Evolutionary conservation across 2,113 vertebrate genomes (phyloP).

Genomic region (Bubo blakistoni): DNA sequence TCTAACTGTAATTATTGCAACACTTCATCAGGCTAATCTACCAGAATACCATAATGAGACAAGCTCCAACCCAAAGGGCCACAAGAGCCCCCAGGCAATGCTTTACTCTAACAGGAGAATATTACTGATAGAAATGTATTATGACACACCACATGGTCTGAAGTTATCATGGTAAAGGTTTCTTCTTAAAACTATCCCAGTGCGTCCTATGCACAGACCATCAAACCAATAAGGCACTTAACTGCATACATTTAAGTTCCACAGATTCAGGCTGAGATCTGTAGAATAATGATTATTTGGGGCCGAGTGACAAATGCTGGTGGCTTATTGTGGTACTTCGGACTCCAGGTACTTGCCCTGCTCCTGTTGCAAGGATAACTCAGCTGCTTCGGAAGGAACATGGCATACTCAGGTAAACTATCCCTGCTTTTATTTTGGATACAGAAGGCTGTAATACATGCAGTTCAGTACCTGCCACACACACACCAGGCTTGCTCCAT

Average conservation of each 20-base stretch:
- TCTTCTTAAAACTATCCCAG: not conserved
- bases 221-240: not conserved
- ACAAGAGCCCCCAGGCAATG: not conserved
- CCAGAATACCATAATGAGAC: not conserved
- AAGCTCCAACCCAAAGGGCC: not conserved
- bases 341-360: not conserved
- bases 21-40: not conserved
- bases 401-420: not conserved
- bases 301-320: not conserved
- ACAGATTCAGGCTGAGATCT: not conserved
- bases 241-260: not conserved
- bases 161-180: not conserved
- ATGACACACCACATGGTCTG: not conserved
- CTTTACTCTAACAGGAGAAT: not conserved
- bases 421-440: not conserved
- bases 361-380: not conserved
- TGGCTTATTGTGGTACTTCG: not conserved
- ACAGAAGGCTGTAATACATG: not conserved
- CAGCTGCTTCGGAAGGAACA: not conserved
- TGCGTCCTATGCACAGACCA: not conserved
- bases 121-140: not conserved
- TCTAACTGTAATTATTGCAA: not conserved
- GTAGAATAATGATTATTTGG: accelerated
- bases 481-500: not conserved
- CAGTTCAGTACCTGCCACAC: not conserved